phyloP scores from a whole-genome alignment of 2,888 invertebrate genomes.

The Peribatodes rhomboidaria region DNA sequence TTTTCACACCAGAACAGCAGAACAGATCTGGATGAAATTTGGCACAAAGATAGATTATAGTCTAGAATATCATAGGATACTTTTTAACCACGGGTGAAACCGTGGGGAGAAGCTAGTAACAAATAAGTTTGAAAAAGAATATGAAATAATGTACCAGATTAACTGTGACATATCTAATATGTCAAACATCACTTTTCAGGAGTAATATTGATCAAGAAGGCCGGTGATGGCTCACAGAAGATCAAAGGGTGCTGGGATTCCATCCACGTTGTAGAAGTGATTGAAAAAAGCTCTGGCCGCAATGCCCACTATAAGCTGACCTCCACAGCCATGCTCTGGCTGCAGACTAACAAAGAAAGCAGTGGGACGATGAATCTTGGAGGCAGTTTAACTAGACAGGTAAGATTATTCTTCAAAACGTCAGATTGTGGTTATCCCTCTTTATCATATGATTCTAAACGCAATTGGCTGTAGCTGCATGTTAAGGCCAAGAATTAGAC shows the following conservation, averaged over 20 bases:
- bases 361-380: conserved; percentile 99
- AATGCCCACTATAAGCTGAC: conserved; percentile 99
- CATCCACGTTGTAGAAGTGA: conserved; percentile 99
- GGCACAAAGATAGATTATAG: no score
- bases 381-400: conserved; percentile 98
- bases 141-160: no score
- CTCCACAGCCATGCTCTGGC: conserved; percentile 99
- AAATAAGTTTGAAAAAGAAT: no score
- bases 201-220: conserved; percentile 99
- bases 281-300: conserved; percentile 97
- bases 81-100: no score
- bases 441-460: no score
- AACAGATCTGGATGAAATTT: no score
- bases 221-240: conserved; percentile 98
- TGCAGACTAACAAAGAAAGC: conserved; percentile 98
- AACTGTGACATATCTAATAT: neutral
- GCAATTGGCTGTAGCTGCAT: no score
- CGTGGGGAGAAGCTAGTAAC: no score
- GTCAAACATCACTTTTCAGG: conserved; percentile 82
- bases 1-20: no score
- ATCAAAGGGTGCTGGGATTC: conserved; percentile 99
- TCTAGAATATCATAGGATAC: no score
- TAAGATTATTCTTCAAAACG: conserved; percentile 59
- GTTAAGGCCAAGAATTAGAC: no score
- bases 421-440: no score